Percentiles rank a stretch among this genome's conserved stretches.
These are phyloP conservation scores for Caenorhabditis elegans DNA, from an alignment of 1,140 invertebrate genomes.

Conservation along the genomic window WBcel235 BX284604.4:6890001-6890500, in stretches of 20 bases:
- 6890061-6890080: no score
- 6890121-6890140: no score
- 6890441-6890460: not conserved
- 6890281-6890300: slow-evolving; percentile 16
- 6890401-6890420: no score
- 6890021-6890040: no score
- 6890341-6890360: not conserved
- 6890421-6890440: not conserved
- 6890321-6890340: not conserved
- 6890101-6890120: no score
- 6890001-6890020: no score
- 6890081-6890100: no score
- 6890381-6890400: not conserved
- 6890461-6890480: not conserved
- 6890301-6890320: not conserved
- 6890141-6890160: no score
- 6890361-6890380: not conserved
- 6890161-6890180: not conserved
- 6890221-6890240: not conserved
- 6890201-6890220: not conserved
- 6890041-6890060: no score
- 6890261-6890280: not conserved
- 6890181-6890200: not conserved
- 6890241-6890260: not conserved
- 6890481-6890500: not conserved